Evolutionary conservation across 1,140 invertebrate genomes (phyloP).

Genomic region (Diabrotica undecimpunctata): DNA sequence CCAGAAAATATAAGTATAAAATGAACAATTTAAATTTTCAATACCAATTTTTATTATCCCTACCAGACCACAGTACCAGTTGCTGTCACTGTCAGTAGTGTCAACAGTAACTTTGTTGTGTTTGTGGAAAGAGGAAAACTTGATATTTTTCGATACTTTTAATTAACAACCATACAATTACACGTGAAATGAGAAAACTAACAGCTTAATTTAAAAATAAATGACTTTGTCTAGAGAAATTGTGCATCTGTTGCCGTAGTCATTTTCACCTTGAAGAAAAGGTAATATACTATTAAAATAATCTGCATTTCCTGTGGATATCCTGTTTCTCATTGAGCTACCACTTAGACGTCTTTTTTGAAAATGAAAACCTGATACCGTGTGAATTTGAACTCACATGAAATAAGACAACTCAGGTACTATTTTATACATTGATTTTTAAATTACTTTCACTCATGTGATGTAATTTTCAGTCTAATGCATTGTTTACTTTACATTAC

Average conservation of each 20-base stretch:
- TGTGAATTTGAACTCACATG: neutral
- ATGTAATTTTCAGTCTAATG: neutral
- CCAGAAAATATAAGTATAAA: too few relatives aligned
- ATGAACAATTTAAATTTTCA: too few relatives aligned
- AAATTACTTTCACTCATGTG: neutral
- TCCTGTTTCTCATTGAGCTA: neutral
- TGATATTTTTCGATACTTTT: neutral
- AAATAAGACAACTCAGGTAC: neutral
- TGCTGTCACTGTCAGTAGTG: neutral
- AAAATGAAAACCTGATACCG: neutral
- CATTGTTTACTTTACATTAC: neutral
- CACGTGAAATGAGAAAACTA: neutral
- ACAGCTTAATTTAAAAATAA: neutral
- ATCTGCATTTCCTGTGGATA: slow-evolving; percentile 2
- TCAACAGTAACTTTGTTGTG: neutral
- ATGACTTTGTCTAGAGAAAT: neutral
- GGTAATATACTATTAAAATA: neutral
- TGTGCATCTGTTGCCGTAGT: neutral
- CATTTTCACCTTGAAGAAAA: neutral
- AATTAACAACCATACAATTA: neutral
- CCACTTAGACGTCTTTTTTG: neutral
- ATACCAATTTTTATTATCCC: too few relatives aligned
- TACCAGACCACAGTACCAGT: too few relatives aligned
- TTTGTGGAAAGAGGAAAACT: neutral
- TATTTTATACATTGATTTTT: neutral